Conservation (phyloP, 2,113 vertebrate species). For the Paramisgurnus dabryanus region DNA sequence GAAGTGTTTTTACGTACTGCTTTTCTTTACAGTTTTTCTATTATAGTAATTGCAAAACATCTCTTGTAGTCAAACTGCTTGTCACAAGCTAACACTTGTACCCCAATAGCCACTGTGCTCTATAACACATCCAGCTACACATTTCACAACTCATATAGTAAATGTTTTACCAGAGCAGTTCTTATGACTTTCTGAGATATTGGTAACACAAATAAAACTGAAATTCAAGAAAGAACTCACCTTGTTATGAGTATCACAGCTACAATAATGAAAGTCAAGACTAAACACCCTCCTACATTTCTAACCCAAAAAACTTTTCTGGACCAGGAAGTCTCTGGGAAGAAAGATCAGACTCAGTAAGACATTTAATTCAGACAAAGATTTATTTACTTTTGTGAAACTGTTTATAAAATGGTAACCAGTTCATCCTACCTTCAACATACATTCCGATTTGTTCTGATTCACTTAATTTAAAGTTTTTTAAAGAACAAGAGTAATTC, state of each 20-base stretch:
- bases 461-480: background rate
- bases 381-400: background rate
- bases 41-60: too few relatives aligned
- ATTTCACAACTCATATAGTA: too few relatives aligned
- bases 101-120: too few relatives aligned
- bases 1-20: background rate
- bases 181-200: background rate
- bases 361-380: background rate
- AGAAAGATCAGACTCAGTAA: background rate
- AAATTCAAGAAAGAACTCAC: background rate
- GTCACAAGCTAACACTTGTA: background rate
- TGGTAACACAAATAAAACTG: background rate
- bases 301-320: too few relatives aligned
- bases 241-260: background rate
- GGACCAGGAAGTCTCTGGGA: too few relatives aligned
- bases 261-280: background rate
- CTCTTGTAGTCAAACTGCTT: background rate
- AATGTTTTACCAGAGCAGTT: background rate
- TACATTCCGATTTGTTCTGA: constrained; percentile 20
- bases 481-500: constrained; percentile 45
- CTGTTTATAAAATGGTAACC: background rate
- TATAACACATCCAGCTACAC: background rate
- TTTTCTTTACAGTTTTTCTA: background rate
- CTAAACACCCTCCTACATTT: background rate
- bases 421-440: constrained; percentile 17